phyloP scores from a whole-genome alignment of 2,888 invertebrate genomes.

The Apamea monoglypha region DNA sequence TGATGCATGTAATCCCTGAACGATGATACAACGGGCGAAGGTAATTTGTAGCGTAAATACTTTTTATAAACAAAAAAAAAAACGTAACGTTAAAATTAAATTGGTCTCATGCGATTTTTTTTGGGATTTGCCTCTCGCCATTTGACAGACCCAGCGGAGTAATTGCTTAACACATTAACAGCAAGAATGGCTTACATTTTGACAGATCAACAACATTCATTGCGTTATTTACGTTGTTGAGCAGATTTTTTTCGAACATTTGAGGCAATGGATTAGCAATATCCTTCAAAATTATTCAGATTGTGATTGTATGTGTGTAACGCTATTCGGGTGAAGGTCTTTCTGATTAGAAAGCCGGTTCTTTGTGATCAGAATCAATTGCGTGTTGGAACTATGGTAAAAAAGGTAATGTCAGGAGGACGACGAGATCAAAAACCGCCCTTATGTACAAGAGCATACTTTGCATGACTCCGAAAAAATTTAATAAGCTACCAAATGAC shows the following conservation, averaged over 20 bases:
- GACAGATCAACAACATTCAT: background rate
- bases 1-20: slow-evolving; percentile 3
- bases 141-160: background rate
- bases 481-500: too few species aligned
- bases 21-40: slow-evolving; percentile 1
- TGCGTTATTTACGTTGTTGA: background rate
- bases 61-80: background rate
- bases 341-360: background rate
- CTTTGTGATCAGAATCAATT: background rate
- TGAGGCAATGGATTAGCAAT: background rate
- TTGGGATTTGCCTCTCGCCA: background rate
- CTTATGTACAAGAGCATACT: too few species aligned
- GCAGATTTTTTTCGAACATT: background rate
- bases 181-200: background rate
- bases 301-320: background rate
- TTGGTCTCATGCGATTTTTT: background rate
- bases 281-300: background rate
- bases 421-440: too few species aligned
- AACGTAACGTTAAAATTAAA: background rate
- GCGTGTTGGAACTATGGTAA: background rate
- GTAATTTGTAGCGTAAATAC: background rate
- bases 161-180: background rate
- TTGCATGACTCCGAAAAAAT: too few species aligned
- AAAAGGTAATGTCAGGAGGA: background rate
- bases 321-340: background rate